Evolutionary conservation across 2,797 vertebrate species (phyloP).

Genomic region (Scolopax bukidnonensis): DNA sequence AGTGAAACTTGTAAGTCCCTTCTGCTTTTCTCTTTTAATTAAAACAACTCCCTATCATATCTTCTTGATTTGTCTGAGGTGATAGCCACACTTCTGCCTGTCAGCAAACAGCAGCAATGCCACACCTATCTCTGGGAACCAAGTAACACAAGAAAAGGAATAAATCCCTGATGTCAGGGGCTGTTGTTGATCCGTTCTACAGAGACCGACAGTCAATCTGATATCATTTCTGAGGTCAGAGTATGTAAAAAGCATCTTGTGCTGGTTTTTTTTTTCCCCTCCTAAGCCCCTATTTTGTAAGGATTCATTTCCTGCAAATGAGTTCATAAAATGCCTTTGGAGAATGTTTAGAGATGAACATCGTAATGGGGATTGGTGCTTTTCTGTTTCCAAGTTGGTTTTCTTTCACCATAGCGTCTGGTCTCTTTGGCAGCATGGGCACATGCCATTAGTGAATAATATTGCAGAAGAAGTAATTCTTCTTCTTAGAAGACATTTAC

Average conservation of each 20-base stretch:
- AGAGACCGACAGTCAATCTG: neutral
- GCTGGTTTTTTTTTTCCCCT: neutral
- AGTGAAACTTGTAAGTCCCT: neutral
- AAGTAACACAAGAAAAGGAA: neutral
- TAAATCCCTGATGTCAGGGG: neutral
- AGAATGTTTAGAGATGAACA: slow-evolving; percentile 23
- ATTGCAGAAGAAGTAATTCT: neutral
- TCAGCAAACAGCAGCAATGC: neutral
- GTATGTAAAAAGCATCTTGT: slow-evolving; percentile 4
- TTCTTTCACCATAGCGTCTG: neutral
- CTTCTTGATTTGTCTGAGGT: slow-evolving; percentile 11
- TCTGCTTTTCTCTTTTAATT: slow-evolving; percentile 24
- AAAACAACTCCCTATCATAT: neutral
- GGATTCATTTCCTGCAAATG: slow-evolving; percentile 44
- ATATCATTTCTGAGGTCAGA: slow-evolving; percentile 35
- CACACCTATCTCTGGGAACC: neutral
- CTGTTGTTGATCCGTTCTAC: neutral
- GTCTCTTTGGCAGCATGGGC: neutral
- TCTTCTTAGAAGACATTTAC: neutral
- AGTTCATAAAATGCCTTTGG: slow-evolving; percentile 14
- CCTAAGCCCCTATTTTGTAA: neutral
- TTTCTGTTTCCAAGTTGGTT: slow-evolving; percentile 1
- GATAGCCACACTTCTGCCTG: neutral
- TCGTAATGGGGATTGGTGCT: neutral
- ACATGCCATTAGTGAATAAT: slow-evolving; percentile 16